Evolutionary conservation across 2,888 invertebrate species (phyloP).

Genomic region (Oscheius sp.): DNA sequence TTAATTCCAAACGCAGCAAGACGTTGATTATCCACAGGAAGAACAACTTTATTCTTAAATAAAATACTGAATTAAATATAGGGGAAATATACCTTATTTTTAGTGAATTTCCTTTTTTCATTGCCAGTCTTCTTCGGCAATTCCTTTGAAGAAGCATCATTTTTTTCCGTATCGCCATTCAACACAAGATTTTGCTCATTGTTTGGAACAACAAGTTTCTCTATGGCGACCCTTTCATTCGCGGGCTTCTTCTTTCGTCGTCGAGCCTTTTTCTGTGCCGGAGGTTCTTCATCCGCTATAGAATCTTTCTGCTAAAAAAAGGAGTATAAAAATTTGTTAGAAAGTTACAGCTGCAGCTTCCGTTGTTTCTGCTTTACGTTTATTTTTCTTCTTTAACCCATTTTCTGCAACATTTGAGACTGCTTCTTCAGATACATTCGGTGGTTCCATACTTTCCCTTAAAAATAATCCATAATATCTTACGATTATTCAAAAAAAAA

Average conservation of each 20-base stretch:
- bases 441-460: too few species aligned
- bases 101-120: slow-evolving; percentile 7
- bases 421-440: background rate
- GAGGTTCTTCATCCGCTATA: background rate
- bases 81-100: background rate
- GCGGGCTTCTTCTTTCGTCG: slow-evolving; percentile 24
- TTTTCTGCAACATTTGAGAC: slow-evolving; percentile 35
- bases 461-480: too few species aligned
- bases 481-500: background rate
- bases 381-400: slow-evolving; percentile 29
- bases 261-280: background rate
- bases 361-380: background rate
- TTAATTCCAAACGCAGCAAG: slow-evolving; percentile 91
- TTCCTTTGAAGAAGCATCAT: background rate
- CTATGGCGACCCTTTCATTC: background rate
- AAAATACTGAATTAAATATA: background rate
- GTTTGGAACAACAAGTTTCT: background rate
- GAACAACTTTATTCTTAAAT: slow-evolving; percentile 43
- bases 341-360: background rate
- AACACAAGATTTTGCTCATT: background rate
- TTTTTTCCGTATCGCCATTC: background rate
- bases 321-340: background rate
- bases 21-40: slow-evolving; percentile 79
- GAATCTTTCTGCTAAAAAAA: background rate
- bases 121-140: background rate